These are phyloP conservation scores for Equus quagga DNA, from an alignment of 2,113 vertebrate genomes.

Conservation along the genomic window DNA sequence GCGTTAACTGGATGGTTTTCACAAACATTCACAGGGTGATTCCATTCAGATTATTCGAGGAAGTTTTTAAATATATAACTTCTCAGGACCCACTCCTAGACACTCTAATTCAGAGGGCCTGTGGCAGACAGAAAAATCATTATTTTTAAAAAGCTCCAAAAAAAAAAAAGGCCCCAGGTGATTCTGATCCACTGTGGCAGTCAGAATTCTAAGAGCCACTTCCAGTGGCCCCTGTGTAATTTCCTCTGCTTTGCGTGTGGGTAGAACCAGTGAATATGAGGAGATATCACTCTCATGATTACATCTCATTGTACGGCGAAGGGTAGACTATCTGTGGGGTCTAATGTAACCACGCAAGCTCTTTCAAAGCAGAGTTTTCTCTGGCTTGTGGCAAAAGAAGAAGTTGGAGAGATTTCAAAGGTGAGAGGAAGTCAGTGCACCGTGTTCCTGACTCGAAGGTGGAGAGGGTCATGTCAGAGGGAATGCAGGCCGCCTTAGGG, in stretches of 20 bases:
- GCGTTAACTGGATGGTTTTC: not conserved
- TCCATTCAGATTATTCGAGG: not conserved
- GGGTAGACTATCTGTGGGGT: not conserved
- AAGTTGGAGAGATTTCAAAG: not conserved
- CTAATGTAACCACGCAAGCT: not conserved
- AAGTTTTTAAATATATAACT: not conserved
- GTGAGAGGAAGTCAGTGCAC: not conserved
- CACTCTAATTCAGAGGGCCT: not conserved
- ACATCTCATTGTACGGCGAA: not conserved
- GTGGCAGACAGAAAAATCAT: not conserved
- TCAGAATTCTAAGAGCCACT: not conserved
- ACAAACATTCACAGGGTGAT: not conserved
- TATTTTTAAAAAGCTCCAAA: not conserved
- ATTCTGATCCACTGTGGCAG: not conserved
- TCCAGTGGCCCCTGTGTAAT: not conserved
- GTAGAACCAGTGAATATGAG: not conserved
- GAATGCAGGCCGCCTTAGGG: no score
- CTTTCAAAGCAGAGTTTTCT: slow-evolving; percentile 3
- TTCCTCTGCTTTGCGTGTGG: not conserved
- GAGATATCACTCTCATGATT: not conserved
- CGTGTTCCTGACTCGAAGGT: not conserved
- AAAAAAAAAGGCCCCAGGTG: not conserved
- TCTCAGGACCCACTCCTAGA: not conserved
- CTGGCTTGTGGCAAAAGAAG: not conserved
- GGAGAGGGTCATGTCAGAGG: not conserved